Conservation (phyloP, 2,797 vertebrate species). For the Scolopax bukidnonensis region DNA sequence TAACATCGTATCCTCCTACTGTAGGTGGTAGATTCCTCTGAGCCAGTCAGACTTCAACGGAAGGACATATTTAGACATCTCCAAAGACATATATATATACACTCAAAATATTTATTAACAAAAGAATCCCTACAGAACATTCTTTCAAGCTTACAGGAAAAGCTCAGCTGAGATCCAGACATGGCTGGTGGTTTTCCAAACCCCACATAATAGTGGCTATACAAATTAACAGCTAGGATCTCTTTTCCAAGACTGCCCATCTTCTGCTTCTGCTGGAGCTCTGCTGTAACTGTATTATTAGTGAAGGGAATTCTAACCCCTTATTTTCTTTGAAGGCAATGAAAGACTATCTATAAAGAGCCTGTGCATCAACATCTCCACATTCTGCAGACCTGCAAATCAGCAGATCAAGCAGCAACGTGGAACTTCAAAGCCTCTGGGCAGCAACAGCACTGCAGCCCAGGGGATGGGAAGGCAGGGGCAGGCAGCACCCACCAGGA, state of each 20-base stretch:
- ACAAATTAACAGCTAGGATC: not conserved
- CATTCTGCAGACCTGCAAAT: not conserved
- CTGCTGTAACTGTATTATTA: not conserved
- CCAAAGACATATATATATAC: not conserved
- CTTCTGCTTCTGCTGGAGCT: not conserved
- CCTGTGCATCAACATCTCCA: not conserved
- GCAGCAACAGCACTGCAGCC: rapidly evolving
- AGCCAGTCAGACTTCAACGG: not conserved
- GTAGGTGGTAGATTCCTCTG: not conserved
- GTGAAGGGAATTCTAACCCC: not conserved
- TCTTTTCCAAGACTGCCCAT: not conserved
- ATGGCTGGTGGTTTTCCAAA: not conserved
- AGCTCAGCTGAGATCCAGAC: not conserved
- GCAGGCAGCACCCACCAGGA: not conserved
- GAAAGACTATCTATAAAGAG: not conserved
- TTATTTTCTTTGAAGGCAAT: not conserved
- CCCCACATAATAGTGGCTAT: not conserved
- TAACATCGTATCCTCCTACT: not conserved
- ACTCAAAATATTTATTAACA: slow-evolving; percentile 13
- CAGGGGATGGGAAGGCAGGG: not conserved
- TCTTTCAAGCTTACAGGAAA: not conserved
- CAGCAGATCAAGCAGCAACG: not conserved
- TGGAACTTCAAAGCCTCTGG: not conserved
- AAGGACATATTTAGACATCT: not conserved
- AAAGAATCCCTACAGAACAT: not conserved